phyloP scores from a whole-genome alignment of 1,140 invertebrate genomes.

The Trialeurodes vaporariorum region DNA sequence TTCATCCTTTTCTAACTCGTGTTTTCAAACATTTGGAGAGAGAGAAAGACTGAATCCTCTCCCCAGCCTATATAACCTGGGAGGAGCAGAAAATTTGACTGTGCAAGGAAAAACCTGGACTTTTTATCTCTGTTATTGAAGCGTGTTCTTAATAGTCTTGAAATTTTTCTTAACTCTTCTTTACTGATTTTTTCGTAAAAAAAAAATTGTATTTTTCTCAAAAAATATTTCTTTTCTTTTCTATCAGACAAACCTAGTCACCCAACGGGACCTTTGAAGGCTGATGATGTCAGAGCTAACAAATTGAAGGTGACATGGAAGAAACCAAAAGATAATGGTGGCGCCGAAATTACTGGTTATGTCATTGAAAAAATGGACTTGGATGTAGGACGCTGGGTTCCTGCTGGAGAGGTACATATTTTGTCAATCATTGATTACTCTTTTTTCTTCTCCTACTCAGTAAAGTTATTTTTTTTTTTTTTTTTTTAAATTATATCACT shows the following conservation, averaged over 20 bases:
- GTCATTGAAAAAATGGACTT: slow-evolving; percentile 94
- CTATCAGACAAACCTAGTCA: slow-evolving; percentile 67
- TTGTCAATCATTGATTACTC: not conserved
- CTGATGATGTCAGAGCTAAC: slow-evolving; percentile 76
- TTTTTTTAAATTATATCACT: slow-evolving; percentile 2
- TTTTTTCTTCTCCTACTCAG: not conserved
- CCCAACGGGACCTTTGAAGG: slow-evolving; percentile 73
- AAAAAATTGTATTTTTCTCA: too few species aligned
- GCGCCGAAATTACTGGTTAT: slow-evolving; percentile 86
- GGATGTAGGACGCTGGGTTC: slow-evolving; percentile 83
- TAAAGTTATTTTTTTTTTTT: not conserved
- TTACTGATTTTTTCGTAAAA: too few species aligned
- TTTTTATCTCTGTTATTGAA: too few species aligned
- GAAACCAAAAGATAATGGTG: slow-evolving; percentile 86
- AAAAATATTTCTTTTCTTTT: too few species aligned
- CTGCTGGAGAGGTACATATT: slow-evolving; percentile 63
- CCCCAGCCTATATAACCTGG: too few species aligned
- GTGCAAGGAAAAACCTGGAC: too few species aligned
- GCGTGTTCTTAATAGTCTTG: too few species aligned
- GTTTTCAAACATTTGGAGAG: too few species aligned
- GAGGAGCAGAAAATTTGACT: too few species aligned
- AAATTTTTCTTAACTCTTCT: too few species aligned
- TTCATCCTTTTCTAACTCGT: too few species aligned
- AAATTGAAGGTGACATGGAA: slow-evolving; percentile 93
- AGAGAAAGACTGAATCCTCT: too few species aligned